A percentile compares a stretch with the other conserved stretches of the same genome.
Evolutionary conservation across 2,113 vertebrate genomes (phyloP).

Genomic region (Hydrochoerus hydrochaeris): DNA sequence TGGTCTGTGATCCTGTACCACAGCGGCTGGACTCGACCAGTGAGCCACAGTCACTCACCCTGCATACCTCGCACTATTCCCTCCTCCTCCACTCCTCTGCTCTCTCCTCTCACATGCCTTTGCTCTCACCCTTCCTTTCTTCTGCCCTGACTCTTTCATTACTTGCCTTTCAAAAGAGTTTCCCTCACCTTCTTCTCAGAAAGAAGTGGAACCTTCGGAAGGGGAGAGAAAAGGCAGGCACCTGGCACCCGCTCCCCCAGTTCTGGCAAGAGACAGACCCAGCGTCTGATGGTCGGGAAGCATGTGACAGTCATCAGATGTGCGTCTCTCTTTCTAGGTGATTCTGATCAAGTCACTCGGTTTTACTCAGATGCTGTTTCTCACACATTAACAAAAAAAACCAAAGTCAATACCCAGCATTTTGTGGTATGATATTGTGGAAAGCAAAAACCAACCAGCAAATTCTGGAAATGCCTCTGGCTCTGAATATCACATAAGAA

Average conservation of each 20-base stretch:
- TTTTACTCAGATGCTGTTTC: not conserved
- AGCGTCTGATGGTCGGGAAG: not conserved
- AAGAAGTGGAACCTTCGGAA: not conserved
- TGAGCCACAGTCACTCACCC: not conserved
- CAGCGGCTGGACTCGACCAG: not conserved
- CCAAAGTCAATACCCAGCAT: not conserved
- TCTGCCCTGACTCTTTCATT: not conserved
- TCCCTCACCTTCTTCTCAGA: not conserved
- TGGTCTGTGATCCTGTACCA: fast-evolving
- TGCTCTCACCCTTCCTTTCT: not conserved
- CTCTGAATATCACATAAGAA: not conserved
- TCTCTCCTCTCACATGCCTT: not conserved
- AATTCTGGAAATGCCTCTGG: not conserved
- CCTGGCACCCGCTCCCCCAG: not conserved
- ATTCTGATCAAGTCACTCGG: not conserved
- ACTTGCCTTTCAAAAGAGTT: not conserved
- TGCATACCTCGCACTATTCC: too few relatives aligned
- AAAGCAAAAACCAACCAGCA: not conserved
- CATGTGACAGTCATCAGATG: not conserved
- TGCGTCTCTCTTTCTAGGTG: not conserved
- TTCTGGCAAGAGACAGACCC: not conserved
- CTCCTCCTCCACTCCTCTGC: not conserved
- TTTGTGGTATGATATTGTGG: not conserved
- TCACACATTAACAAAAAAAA: not conserved
- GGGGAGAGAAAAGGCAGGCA: not conserved